Base-by-base conservation (phyloP, 2,113 vertebrate species). In the Corythoichthys intestinalis region DNA sequence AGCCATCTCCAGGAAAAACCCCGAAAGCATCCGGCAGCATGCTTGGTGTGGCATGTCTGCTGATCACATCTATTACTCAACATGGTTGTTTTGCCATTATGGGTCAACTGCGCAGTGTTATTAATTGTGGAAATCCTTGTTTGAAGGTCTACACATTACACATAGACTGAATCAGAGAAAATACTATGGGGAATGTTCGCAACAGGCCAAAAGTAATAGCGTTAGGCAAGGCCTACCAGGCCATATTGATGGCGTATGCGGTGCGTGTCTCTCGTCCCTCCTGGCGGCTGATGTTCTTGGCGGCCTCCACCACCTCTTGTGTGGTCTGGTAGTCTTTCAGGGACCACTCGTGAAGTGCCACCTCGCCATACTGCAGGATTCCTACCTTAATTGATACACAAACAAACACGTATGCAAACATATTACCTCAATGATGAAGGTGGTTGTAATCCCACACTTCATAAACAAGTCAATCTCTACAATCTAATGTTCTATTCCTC, bases 241-340 rank as follows among this genome's bases (percentile, higher is more conserved):
- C 96, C 74, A 78, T 88, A 75, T 84, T 88, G 73, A 98, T 93
- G 54, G 97, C 97, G 6, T 93, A 82, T 0, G 97, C 96, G 0
- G 97, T 98, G 73, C 94, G 93, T 0, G 96, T 98, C 91, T 98
- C 95, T 44, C 96, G 83, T 2, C 97, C 97, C 84, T 98, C 95
- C 79, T 95, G 93, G 2, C 96, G 92, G 47, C 94, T 97, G 91
- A 98, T 94, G 88, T 97, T 97, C 84, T 88, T 93, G 54, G 96
- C 96, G 0, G 97, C 97, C 67, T 94, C 93, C 28, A 95, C 93
- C 80, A 98, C 95, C 62, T 94, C 86, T 77, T 89, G 80, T 13
- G 93, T 94, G 0, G 94, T 95, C 67, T 89, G 92, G 87, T 94
- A 95, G 80, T 93, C 93, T 64, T 91, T 94, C 73, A 98, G 90